phyloP scores from a whole-genome alignment of 2,113 vertebrate species.

The Heterotis niloticus region DNA sequence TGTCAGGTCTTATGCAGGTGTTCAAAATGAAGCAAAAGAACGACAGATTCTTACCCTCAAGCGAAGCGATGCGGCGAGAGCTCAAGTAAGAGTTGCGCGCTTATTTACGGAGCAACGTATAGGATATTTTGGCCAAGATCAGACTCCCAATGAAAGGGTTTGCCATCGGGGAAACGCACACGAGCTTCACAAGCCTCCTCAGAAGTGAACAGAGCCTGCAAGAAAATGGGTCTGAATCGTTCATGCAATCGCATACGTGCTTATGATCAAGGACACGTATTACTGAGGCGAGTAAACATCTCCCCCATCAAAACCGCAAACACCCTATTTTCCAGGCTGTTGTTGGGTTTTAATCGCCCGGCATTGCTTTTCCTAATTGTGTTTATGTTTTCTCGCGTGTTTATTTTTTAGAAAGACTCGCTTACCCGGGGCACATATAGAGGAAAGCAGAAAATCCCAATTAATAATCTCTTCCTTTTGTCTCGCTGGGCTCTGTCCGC shows the following conservation, averaged over 20 bases:
- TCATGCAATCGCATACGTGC: constrained; percentile 4
- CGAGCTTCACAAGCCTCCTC: not conserved
- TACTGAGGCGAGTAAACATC: constrained; percentile 23
- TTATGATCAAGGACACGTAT: constrained; percentile 18
- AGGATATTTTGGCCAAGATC: not conserved
- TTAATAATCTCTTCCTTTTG: constrained; percentile 28
- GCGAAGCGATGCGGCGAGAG: not conserved
- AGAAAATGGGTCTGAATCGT: not conserved
- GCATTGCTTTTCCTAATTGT: constrained; percentile 15
- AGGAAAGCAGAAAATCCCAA: constrained; percentile 17
- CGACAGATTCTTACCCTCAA: not conserved
- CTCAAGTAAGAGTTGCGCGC: too few relatives aligned
- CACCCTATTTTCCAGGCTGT: not conserved
- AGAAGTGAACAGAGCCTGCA: not conserved
- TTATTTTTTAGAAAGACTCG: constrained; percentile 17
- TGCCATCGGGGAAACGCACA: not conserved
- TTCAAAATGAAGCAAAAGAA: too few relatives aligned
- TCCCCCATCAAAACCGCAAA: constrained; percentile 20
- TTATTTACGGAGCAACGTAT: not conserved
- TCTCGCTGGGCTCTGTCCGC: constrained; percentile 27
- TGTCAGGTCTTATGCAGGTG: not conserved
- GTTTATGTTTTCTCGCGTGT: not conserved
- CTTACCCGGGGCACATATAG: not conserved
- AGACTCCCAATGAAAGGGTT: not conserved
- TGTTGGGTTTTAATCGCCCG: constrained; percentile 11